These are phyloP conservation scores for Sarcoramphus papa DNA, from an alignment of 2,797 vertebrate species.

Conservation along the genomic window DNA sequence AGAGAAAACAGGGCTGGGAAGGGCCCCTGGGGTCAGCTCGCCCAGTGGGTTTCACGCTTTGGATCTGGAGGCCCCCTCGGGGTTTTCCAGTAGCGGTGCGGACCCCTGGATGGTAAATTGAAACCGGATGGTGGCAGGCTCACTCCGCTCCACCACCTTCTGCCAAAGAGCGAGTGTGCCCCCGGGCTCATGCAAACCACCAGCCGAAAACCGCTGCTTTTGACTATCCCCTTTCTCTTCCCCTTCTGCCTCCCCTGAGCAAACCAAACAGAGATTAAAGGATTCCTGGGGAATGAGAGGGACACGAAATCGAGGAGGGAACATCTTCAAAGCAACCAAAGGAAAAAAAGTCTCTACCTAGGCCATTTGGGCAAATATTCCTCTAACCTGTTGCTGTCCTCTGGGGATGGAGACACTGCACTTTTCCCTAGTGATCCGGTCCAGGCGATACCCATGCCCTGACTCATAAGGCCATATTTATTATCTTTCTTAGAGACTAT, in stretches of 20 bases:
- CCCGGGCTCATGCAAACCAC: not conserved
- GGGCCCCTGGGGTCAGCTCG: not conserved
- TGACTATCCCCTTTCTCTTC: conserved; percentile 33
- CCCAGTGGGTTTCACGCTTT: not conserved
- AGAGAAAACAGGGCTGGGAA: not conserved
- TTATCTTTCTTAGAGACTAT: conserved; percentile 23
- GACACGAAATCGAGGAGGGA: not conserved
- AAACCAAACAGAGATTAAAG: conserved; percentile 55
- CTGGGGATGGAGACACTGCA: not conserved
- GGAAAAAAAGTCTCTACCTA: conserved; percentile 18
- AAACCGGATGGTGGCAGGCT: not conserved
- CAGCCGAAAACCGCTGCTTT: not conserved
- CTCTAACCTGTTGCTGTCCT: conserved; percentile 47
- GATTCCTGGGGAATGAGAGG: conserved; percentile 33
- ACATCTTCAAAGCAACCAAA: conserved; percentile 46
- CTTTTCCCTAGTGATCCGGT: not conserved
- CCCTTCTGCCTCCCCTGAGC: conserved; percentile 25
- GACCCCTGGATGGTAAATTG: conserved; percentile 20
- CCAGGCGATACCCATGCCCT: not conserved
- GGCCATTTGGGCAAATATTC: conserved; percentile 45
- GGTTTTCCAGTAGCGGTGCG: not conserved
- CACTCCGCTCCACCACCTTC: not conserved
- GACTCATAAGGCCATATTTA: conserved; percentile 11
- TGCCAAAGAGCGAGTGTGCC: not conserved
- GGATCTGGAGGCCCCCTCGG: not conserved